These are phyloP conservation scores for Orchestia grillus DNA, from an alignment of 1,140 invertebrate species.

Conservation along the genomic window DNA sequence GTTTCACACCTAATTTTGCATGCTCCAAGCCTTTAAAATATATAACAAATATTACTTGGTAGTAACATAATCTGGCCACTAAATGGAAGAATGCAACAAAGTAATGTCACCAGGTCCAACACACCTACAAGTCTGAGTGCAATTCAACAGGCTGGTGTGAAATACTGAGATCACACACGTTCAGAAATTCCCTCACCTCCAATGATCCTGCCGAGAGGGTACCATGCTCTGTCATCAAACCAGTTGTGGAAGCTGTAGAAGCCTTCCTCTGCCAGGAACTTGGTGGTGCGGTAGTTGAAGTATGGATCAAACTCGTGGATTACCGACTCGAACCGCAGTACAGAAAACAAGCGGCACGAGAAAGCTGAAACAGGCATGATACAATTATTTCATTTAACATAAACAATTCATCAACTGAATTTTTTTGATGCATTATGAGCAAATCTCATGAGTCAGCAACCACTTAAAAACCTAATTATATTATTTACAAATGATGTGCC, in stretches of 20 bases:
- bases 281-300: slow-evolving; percentile 97
- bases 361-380: slow-evolving; percentile 82
- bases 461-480: background rate
- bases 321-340: slow-evolving; percentile 96
- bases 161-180: background rate
- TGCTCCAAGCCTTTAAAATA: no score
- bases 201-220: slow-evolving; percentile 96
- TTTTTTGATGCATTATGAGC: background rate
- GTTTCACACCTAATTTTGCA: no score
- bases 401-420: slow-evolving; percentile 59
- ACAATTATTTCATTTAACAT: slow-evolving; percentile 61
- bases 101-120: background rate
- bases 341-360: slow-evolving; percentile 93
- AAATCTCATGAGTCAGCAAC: background rate
- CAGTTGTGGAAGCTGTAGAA: slow-evolving; percentile 99
- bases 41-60: no score
- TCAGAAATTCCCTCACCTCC: slow-evolving; percentile 77
- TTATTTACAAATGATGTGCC: background rate
- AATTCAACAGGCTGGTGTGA: background rate
- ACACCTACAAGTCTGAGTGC: background rate
- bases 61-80: no score
- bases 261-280: slow-evolving; percentile 93
- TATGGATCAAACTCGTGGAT: slow-evolving; percentile 99
- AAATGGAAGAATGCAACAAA: no score
- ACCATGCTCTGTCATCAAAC: slow-evolving; percentile 99